Percentiles rank a stretch among this genome's conserved stretches.
These are phyloP conservation scores for Drosophila mayaguana DNA, from an alignment of 2,888 invertebrate genomes.

Conservation along the genomic window DNA sequence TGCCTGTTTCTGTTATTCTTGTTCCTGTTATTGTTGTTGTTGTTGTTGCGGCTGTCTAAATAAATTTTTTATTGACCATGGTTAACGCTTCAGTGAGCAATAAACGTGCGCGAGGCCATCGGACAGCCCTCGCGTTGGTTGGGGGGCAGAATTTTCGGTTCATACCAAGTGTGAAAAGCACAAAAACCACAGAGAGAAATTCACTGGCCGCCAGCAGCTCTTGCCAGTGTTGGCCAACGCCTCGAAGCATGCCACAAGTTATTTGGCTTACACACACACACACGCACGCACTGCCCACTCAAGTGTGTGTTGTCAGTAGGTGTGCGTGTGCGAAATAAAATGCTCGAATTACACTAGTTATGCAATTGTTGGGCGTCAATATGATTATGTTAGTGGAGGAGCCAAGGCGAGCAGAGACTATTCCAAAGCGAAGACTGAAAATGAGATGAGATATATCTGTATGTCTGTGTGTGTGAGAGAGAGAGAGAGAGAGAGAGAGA, in stretches of 20 bases:
- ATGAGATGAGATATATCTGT: slow-evolving; percentile 8
- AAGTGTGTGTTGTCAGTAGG: slow-evolving; percentile 9
- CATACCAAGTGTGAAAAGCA: slow-evolving; percentile 49
- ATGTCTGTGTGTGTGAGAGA: neutral
- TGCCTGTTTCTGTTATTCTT: slow-evolving; percentile 36
- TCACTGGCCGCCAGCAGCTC: slow-evolving; percentile 21
- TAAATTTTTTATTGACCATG: slow-evolving; percentile 81
- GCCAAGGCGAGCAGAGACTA: slow-evolving; percentile 16
- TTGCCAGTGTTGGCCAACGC: slow-evolving; percentile 52
- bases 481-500: too few species aligned
- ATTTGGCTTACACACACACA: slow-evolving; percentile 55
- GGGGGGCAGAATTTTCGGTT: slow-evolving; percentile 4
- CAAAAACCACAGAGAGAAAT: slow-evolving; percentile 62
- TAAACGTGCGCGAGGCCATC: slow-evolving; percentile 50
- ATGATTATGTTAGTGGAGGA: slow-evolving; percentile 61
- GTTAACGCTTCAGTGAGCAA: slow-evolving; percentile 78
- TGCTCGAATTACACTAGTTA: slow-evolving; percentile 75
- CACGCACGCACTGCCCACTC: slow-evolving; percentile 20
- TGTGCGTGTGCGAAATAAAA: slow-evolving; percentile 59
- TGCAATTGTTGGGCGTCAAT: slow-evolving; percentile 71
- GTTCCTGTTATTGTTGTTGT: slow-evolving; percentile 44
- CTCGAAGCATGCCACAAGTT: slow-evolving; percentile 79
- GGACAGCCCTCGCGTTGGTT: neutral
- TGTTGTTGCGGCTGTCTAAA: slow-evolving; percentile 73
- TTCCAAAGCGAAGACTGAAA: slow-evolving; percentile 16